These are phyloP conservation scores for Colletes latitarsis DNA, from an alignment of 1,140 invertebrate genomes.

Conservation along the genomic window DNA sequence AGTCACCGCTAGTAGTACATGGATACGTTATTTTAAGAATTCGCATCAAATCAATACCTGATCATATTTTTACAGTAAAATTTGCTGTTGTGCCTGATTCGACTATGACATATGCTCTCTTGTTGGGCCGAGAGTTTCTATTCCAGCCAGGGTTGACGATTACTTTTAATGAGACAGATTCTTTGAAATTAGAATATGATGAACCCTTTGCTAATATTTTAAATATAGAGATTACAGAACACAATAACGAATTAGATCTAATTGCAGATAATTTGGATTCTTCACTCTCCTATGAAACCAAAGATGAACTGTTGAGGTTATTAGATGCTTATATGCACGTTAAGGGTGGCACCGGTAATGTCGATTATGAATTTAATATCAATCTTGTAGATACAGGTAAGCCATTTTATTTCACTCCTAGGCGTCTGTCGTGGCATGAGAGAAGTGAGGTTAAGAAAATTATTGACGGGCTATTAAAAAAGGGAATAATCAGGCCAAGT, in stretches of 20 bases:
- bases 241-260: background rate
- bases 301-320: no score
- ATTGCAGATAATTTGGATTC: background rate
- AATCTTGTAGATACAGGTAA: background rate
- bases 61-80: background rate
- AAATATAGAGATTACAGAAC: background rate
- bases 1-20: background rate
- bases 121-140: background rate
- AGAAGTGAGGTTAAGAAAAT: background rate
- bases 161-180: background rate
- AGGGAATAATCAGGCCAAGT: background rate
- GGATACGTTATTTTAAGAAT: background rate
- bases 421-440: background rate
- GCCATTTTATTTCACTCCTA: background rate
- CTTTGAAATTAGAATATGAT: background rate
- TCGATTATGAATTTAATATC: background rate
- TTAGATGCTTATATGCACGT: no score
- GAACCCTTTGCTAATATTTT: background rate
- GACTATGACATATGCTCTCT: background rate
- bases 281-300: no score
- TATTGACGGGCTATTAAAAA: background rate
- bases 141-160: background rate
- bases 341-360: background rate
- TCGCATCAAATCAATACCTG: background rate
- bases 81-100: constrained; percentile 1